Base-by-base conservation (phyloP, 2,797 vertebrate genomes). In the Steatocranus sp. region DNA sequence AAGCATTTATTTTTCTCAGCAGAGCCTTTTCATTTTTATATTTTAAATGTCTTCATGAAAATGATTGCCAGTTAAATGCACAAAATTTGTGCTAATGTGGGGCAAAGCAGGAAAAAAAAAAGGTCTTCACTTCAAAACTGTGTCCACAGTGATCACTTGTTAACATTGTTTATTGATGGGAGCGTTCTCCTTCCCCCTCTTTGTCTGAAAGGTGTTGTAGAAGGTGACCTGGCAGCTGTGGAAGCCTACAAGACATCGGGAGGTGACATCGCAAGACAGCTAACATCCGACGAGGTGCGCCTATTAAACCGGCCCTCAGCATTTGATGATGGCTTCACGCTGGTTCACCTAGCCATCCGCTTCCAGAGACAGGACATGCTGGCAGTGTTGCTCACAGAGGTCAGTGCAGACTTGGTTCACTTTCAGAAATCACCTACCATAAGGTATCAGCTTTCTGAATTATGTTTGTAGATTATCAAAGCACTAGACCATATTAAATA, bases 291-390 rank as follows among this genome's bases (percentile, higher is more conserved):
- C 15, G 99, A 99, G 91, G 99, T 99, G 48, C 98, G 97, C 84
- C 95, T 99, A 79, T 95, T 99, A 80, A 98, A 98, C 85, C 98
- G 98, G 7, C 96, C 98, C 4, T 99, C 99, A 0, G 99, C 99
- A 3, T 99, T 99, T 36, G 98, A 99, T 6, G 97, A 97, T 6
- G 98, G 99, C 83, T 99, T 99, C 93, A 99, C 98, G 1, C 97
- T 99, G 6, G 99, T 99, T 23, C 99, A 99, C 86, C 96, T 99
- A 81, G 98, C 99, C 75, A 99, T 99, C 86, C 98, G 99, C 91
- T 99, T 99, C 91, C 99, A 99, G 95, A 97, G 99, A 61, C 98
- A 99, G 91, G 98, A 99, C 90, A 99, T 99, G 99, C 95, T 99
- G 53, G 98, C 98, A 3, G 96, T 99, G 87, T 89, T 99, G 85